Evolutionary conservation across 2,113 vertebrate species (phyloP), one percentile per base, ranked within the genome.

Genomic region (Leucopsar rothschildi): DNA sequence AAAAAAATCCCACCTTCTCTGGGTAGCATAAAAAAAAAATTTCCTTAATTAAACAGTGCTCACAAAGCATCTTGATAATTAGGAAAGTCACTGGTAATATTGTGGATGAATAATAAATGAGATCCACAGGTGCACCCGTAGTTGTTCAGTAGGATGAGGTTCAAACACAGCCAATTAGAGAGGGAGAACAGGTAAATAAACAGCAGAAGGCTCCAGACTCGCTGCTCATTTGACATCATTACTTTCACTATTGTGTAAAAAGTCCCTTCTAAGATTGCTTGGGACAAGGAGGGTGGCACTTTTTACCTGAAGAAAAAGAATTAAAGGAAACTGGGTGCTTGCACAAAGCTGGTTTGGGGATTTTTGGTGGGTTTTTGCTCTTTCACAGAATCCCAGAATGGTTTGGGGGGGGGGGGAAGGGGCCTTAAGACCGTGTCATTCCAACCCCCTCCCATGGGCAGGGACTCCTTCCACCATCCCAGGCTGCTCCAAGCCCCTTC

Each of bases 21-120:
- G 64, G 24, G 73, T 28, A 86, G 50, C 69, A 47, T 69, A 4
- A 35, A 35, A 72, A 60, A 77, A 61, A 80, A 82, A 28, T 28
- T 23, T n/a, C 82, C 90, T 95, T 91, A 95, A 97, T 92, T 93
- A 95, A 96, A 83, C 24, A 56, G 78, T 9, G 50, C 82, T 93
- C 95, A 93, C 88, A 85, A 86, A 96, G 90, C 72, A 86, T 80
- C 89, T 75, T 49, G 24, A 56, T 78, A 95, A 97, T 91, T 82
- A 95, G 88, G 82, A 50, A 72, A 91, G 81, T 66, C 65, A 57
- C 61, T 11, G 56, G 57, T 31, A 90, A 66, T 89, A 65, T 69
- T 95, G 33, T 72, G 94, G 90, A 90, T 96, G 88, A 75, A 68
- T 86, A 80, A 80, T 57, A 55, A 86, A 95, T 47, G 82, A 90